Base-by-base conservation (phyloP, 2,797 vertebrate genomes). In the Chelidonichthys spinosus region DNA sequence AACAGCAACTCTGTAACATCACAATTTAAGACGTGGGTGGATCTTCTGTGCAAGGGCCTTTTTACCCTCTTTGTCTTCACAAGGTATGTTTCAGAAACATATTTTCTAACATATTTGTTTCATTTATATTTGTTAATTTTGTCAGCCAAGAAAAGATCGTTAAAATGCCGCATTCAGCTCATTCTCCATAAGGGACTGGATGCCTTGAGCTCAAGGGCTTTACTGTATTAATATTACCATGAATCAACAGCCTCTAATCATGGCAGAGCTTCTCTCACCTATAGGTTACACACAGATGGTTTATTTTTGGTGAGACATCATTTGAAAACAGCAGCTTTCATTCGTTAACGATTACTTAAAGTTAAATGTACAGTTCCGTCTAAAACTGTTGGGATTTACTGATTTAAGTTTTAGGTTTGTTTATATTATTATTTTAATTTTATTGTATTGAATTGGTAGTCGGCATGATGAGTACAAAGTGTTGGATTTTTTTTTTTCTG, bases 41-140 rank as follows among this genome's bases (percentile, higher is more conserved):
- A 67, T 36, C 39, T 13, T 15, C 33, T 44, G 35, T 15, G n/a
- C 4, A 8, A 72, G 18, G 37, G 59, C 10, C 25, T 73, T 49
- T 69, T 11, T 4, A 36, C 49, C 8, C 4, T 32, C 17, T 39
- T 18, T 40, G 40, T 52, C 71, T 63, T 64, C 56, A 47, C 3
- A 64, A 78, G 88, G 90, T 87, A 83, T 1, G 71, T 79, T 63
- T 63, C 18, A 56, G 33, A 60, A 56, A 64, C 3, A 5, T 39
- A 2, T 32, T 42, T 53, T 2, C n/a, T 6, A 3, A 58, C n/a
- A 37, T 5, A 6, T 69, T 72, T 3, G 7, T 69, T 72, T 3
- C 7, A 0, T 36, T 60, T 44, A n/a, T 17, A 25, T 47, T n/a
- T 18, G 7, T 1, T 58, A 33, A 14, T 53, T 36, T 42, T 47